Base-by-base conservation (phyloP, 2,888 invertebrate genomes). In the Drosophila macrospina region DNA sequence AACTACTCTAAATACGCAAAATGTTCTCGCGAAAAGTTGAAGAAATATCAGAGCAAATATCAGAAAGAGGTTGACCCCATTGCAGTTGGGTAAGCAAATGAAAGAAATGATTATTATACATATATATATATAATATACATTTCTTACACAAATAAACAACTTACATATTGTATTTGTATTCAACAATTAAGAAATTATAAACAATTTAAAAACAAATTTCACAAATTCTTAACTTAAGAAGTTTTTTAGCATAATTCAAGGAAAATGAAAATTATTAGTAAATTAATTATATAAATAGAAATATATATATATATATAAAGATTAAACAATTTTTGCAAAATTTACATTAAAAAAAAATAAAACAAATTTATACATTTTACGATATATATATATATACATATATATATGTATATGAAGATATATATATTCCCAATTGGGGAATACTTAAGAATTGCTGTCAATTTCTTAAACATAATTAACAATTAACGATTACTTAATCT, bases 381-480 rank as follows among this genome's bases (percentile, higher is more conserved):
- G 37, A 52, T 77, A 59, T 39, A 47, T 47, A 59, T n/a, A 37
- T 59, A 48, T 41, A 59, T 20, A 20, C 3, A 20, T 20, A 8
- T 50, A 30, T 26, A 57, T 30, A n/a, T n/a, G n/a, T n/a, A n/a
- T n/a, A n/a, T n/a, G n/a, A n/a, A n/a, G n/a, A n/a, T 20, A 2
- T 3, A 7, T 50, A 30, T 26, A 57, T 30, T 45, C 34, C 44
- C 34, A 24, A 34, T 26, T 36, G 24, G 10, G 50, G 36, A 66
- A 50, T 62, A 71, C 36, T 69, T 62, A 75, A 77, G 63, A 68
- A 77, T 79, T 79, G 71, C 61, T 71, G 79, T 79, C 79, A 79
- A 79, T 79, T 79, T 79, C 76, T 75, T 71, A 79, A 79, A 51
- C 59, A 41, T 83, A 70, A 74, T 59, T 63, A 73, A 59, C 55